Evolutionary conservation across 2,888 invertebrate species (phyloP), one percentile per base, ranked within the genome.

Genomic region (Cheilosia impressa): DNA sequence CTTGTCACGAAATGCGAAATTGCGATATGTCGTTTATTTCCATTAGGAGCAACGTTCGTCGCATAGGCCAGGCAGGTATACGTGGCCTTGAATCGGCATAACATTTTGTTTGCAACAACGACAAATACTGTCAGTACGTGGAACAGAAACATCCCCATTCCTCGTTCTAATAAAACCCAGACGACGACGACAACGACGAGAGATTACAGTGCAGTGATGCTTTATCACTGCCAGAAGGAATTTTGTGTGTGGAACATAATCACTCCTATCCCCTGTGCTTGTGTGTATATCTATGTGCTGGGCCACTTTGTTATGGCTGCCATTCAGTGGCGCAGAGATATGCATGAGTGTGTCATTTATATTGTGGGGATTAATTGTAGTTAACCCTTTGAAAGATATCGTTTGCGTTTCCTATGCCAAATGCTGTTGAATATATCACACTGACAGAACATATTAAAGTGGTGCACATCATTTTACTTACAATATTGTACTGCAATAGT

Each of bases 1-100:
- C 76, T 45, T 76, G 76, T 76, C 76, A 76, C 76, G 76, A 76
- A 76, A 76, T 76, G 76, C 68, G 58, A 60, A 76, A 76, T 68
- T 68, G 76, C 45, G 76, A 66, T 76, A 68, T 76, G 52, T 76
- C 76, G 76, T 76, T 76, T 76, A 76, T 76, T 68, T 76, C 76
- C 60, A 76, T 76, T 76, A 76, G 43, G 22, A 13, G 45, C 24
- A 41, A 43, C 41, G 53, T 31, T 60, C 19, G 19, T 22, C 38
- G 43, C 60, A 15, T 60, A 72, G 52, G 41, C 38, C 27, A 62
- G 41, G 41, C 43, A 68, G 55, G 76, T n/a, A 60, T 31, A 31
- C 58, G 60, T 62, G 62, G 72, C 52, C 62, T 58, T 60, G 68
- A 27, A 41, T 31, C 22, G 43, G n/a, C 22, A 52, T 45, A 19